Percentiles rank a stretch among this genome's conserved stretches.
phyloP scores from a whole-genome alignment of 2,113 vertebrate species.

The Himantopus leucocephalus region DNA sequence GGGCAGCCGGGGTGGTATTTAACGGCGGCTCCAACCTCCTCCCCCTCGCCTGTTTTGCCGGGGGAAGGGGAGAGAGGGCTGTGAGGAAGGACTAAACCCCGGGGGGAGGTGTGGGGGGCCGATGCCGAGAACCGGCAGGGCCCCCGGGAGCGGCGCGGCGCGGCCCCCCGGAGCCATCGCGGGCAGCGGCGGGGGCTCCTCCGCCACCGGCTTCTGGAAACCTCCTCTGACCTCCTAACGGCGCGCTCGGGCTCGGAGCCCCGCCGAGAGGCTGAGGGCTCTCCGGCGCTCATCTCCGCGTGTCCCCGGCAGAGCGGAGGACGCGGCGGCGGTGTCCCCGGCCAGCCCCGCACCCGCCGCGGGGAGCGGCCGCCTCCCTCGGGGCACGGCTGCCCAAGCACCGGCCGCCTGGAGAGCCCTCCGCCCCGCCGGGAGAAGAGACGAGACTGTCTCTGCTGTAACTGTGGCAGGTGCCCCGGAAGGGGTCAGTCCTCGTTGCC shows the following conservation, averaged over 20 bases:
- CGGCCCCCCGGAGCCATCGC: background rate
- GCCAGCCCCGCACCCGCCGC: background rate
- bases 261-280: background rate
- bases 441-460: background rate
- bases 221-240: background rate
- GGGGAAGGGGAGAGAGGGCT: background rate
- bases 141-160: background rate
- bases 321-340: background rate
- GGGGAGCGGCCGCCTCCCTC: too few species aligned
- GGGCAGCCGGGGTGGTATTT: background rate
- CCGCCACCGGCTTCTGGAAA: background rate
- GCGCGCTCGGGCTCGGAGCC: rapidly evolving
- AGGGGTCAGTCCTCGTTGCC: rapidly evolving
- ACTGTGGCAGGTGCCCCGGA: background rate
- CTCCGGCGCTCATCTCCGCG: background rate
- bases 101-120: background rate
- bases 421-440: rapidly evolving
- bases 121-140: background rate
- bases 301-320: background rate
- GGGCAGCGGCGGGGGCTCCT: background rate
- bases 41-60: background rate
- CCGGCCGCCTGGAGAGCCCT: background rate
- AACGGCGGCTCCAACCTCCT: background rate
- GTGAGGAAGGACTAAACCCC: background rate
- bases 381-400: too few species aligned